Base-by-base conservation (phyloP, 2,888 invertebrate genomes). In the Brenthis hecate region DNA sequence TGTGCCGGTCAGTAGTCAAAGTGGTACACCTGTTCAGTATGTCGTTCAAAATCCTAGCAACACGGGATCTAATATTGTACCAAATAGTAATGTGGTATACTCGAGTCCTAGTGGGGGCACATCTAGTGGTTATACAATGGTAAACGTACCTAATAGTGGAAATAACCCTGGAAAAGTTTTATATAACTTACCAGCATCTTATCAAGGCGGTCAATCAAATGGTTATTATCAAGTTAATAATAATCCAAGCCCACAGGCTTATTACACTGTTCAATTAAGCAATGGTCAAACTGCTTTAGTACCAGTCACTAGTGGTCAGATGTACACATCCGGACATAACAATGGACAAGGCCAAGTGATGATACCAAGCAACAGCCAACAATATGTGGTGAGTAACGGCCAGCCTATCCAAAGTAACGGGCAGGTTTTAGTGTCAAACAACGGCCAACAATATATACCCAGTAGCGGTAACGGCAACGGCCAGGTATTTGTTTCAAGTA, bases 281-380 rank as follows among this genome's bases (percentile, higher is more conserved):
- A 70, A 72, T 69, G 72, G 72, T 11, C 72, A 72, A 54, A 70
- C 54, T 55, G 64, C 63, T 23, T 61, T 72, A 53, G 61, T 72
- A 56, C 72, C 72, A n/a, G 64, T 55, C 32, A 61, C 56, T 36
- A 68, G 28, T 47, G 47, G 43, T 16, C 65, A 55, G 43, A 62
- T 16, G 23, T 28, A 14, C n/a, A 47, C 28, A 47, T 23, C 53
- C n/a, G 60, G 48, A 19, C 54, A 43, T 56, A 66, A 28, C 54
- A 55, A 54, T 56, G 65, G 13, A 19, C 58, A 58, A 36, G 58
- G 53, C 19, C 66, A 54, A 60, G n/a, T 54, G 1, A 54, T 54
- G 47, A 43, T 66, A 13, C 54, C 60, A 4, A 54, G n/a, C 8
- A 66, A 60, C 54, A 36, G 53, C 53, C 57, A 58, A 28, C 57